Evolutionary conservation across 2,113 vertebrate species (phyloP).

Genomic region (Ailurus styani): DNA sequence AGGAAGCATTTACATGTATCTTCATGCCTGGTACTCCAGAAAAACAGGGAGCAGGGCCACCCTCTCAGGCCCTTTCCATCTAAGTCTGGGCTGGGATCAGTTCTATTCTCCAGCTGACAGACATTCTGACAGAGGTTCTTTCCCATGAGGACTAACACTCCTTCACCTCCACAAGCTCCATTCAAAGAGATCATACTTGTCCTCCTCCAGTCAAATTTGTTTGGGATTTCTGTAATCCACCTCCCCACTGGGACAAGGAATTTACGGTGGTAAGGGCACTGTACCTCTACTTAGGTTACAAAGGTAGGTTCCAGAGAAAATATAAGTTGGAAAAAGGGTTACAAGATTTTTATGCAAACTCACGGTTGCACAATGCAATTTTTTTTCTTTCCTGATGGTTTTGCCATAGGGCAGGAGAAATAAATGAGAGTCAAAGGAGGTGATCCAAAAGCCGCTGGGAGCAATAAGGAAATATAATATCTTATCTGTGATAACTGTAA

Average conservation of each 20-base stretch:
- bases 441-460: not conserved
- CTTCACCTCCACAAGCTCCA: not conserved
- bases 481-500: not conserved
- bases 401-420: conserved; percentile 16
- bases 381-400: not conserved
- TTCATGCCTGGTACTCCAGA: not conserved
- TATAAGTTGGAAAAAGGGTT: not conserved
- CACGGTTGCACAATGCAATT: not conserved
- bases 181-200: not conserved
- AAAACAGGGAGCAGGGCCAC: not conserved
- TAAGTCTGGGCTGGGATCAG: not conserved
- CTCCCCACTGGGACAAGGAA: not conserved
- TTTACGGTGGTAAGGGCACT: not conserved
- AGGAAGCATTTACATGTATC: not conserved
- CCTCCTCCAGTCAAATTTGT: not conserved
- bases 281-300: not conserved
- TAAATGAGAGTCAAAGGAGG: not conserved
- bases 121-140: not conserved
- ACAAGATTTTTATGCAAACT: conserved; percentile 1
- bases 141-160: not conserved
- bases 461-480: not conserved
- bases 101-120: not conserved
- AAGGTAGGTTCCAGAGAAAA: conserved; percentile 17
- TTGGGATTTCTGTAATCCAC: not conserved
- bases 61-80: not conserved